Percentiles rank a stretch among this genome's conserved stretches.
Evolutionary conservation across 2,888 invertebrate genomes (phyloP).

Genomic region (Aphrophora alni): DNA sequence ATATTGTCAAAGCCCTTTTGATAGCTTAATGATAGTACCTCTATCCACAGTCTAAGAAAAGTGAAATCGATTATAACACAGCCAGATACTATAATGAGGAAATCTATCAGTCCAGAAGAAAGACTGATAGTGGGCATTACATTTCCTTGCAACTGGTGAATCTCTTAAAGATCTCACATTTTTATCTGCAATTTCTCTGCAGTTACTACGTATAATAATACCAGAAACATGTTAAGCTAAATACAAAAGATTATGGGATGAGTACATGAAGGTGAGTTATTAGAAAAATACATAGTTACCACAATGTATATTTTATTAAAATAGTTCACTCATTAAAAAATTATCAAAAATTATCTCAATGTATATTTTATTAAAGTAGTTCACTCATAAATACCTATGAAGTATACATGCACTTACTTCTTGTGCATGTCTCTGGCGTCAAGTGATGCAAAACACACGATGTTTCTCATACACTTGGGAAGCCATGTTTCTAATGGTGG

Average conservation of each 20-base stretch:
- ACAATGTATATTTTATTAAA: not conserved
- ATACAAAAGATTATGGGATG: not conserved
- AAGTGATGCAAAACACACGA: too few species aligned
- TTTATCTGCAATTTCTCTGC: not conserved
- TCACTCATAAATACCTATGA: not conserved
- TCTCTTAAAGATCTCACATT: not conserved
- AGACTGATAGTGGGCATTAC: not conserved
- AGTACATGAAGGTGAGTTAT: not conserved
- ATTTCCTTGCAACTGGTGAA: not conserved
- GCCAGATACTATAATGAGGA: not conserved
- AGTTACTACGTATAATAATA: not conserved
- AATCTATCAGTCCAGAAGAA: not conserved
- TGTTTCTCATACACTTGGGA: too few species aligned
- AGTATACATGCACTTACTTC: too few species aligned
- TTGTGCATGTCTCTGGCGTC: too few species aligned
- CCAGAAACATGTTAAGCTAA: not conserved
- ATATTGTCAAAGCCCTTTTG: too few species aligned
- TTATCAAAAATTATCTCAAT: not conserved
- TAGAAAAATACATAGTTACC: not conserved
- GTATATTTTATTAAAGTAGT: not conserved
- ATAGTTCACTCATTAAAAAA: not conserved
- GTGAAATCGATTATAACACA: not conserved
- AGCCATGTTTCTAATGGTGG: too few species aligned
- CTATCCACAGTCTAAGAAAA: too few species aligned
- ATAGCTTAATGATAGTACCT: too few species aligned